Base-by-base conservation (phyloP, 30 jellyfish, hydroid and myxozoan species). In the Phacellophora camtschatica region DNA sequence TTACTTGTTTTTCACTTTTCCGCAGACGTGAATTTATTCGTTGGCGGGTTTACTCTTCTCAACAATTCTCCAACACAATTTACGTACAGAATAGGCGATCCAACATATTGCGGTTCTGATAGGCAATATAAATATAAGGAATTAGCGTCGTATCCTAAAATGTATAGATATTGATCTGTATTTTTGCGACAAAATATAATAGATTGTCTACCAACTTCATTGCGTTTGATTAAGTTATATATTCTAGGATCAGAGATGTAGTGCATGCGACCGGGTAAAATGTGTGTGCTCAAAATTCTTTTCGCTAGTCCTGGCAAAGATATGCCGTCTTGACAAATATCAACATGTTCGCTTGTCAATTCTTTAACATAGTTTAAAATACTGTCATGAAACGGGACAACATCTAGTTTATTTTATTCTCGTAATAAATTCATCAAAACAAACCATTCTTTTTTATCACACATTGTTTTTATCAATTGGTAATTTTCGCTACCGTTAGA, bases 131-230 rank as follows among this genome's bases (percentile, higher is more conserved):
- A 3, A 42, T 69, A 69, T 7, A 69, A 32, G 2, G 53, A 41
- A 43, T 43, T 42, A 1, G 69, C 65, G 30, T 69, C 70, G 31
- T 19, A 69, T 41, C 83, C 83, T 24, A 37, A 20, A 15, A 69
- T 29, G 36, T 41, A 39, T 19, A 65, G 81, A 66, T 66, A 65
- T 23, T 39, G n/a, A n/a, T 45, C 34, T 20, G 27, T 33, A 45
- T 69, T 69, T 33, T 46, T 51, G 15, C 83, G 24, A 8, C 55
- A 42, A 19, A 45, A 41, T 1, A 69, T 48, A 4, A 69, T 43
- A 2, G 83, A 69, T 22, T 69, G 83, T 1, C 83, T 69, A 1
- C 83, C 83, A 22, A 69, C 69, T 24, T 69, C 83, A 16, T 25
- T 24, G 2, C 29, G 2, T 3, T 45, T 32, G 12, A 73, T 29